These are phyloP conservation scores for Phaonia tiefii DNA, from an alignment of 2,888 invertebrate genomes.

Conservation along the genomic window DNA sequence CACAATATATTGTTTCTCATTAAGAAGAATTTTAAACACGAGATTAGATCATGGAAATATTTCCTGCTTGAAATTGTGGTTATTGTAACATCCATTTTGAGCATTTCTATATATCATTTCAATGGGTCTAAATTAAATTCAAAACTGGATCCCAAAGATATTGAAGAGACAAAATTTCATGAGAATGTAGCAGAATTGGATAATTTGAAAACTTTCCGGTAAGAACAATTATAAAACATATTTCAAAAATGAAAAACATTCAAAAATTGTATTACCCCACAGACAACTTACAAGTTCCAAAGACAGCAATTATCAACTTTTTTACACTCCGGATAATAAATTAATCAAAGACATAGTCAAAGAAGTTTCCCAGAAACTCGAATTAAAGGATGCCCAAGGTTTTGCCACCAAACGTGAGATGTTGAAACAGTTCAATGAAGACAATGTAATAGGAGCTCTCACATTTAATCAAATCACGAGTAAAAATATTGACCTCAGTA, in stretches of 20 bases:
- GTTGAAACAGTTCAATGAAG: conserved; percentile 54
- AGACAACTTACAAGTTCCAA: conserved; percentile 65
- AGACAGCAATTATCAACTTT: conserved; percentile 66
- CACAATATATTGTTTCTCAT: no score
- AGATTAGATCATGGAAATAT: conserved; percentile 65
- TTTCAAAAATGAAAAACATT: background rate
- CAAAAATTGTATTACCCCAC: conserved; percentile 65
- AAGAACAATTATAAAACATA: conserved; percentile 8
- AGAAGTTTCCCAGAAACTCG: no score
- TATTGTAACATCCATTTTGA: conserved; percentile 65
- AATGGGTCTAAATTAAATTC: background rate
- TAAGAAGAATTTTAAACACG: conserved; percentile 56
- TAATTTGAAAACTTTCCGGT: conserved; percentile 32
- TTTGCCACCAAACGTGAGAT: background rate
- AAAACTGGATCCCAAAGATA: background rate
- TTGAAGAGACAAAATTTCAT: background rate
- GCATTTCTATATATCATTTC: conserved; percentile 57
- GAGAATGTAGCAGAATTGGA: background rate
- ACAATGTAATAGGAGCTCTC: conserved; percentile 47
- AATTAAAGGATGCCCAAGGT: no score
- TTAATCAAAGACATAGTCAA: no score
- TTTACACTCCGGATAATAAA: conserved; percentile 47
- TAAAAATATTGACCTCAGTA: conserved; percentile 18
- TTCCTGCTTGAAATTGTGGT: conserved; percentile 69
- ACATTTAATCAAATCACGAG: conserved; percentile 52